A percentile compares a stretch with the other conserved stretches of the same genome.
Conservation (phyloP, 37 sponge, comb jelly and placozoan species). For the Axinella damicornis region DNA sequence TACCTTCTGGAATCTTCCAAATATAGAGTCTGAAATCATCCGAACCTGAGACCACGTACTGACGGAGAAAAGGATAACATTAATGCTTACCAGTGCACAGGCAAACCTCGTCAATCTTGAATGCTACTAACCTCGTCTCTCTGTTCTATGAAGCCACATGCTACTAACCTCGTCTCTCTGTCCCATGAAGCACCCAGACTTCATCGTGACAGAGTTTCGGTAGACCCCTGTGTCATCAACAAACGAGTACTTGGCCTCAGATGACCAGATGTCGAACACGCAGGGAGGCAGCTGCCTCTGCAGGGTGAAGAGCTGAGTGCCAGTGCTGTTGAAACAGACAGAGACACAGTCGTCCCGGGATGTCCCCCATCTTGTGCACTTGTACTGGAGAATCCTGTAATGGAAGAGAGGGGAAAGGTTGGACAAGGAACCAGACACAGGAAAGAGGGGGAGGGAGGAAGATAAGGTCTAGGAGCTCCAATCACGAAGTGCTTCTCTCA, state of each 20-base stretch:
- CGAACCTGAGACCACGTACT: constrained; percentile 84
- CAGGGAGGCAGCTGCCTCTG: constrained; percentile 38
- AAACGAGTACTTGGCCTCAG: constrained; percentile 18
- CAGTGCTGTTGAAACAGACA: constrained; percentile 52
- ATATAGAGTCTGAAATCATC: constrained; percentile 82
- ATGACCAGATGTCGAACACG: constrained; percentile 23
- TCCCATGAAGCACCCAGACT: constrained; percentile 83
- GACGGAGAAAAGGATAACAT: neutral
- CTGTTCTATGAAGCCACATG: constrained; percentile 66
- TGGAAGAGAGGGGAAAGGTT: neutral
- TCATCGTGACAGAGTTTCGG: constrained; percentile 70
- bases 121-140: constrained; percentile 64
- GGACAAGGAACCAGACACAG: neutral
- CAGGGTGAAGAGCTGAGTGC: constrained; percentile 41
- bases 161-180: constrained; percentile 65
- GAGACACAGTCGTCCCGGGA: constrained; percentile 39
- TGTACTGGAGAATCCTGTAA: constrained; percentile 39
- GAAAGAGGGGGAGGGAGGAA: neutral
- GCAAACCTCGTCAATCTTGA: no score
- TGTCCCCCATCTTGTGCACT: neutral
- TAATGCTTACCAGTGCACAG: no score
- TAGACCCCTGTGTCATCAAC: constrained; percentile 42
- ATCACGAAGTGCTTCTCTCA: neutral
- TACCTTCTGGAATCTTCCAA: constrained; percentile 72
- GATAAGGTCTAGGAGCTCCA: neutral